Conservation (phyloP, 2,888 invertebrate genomes). For the Stictocephala bisonia region DNA sequence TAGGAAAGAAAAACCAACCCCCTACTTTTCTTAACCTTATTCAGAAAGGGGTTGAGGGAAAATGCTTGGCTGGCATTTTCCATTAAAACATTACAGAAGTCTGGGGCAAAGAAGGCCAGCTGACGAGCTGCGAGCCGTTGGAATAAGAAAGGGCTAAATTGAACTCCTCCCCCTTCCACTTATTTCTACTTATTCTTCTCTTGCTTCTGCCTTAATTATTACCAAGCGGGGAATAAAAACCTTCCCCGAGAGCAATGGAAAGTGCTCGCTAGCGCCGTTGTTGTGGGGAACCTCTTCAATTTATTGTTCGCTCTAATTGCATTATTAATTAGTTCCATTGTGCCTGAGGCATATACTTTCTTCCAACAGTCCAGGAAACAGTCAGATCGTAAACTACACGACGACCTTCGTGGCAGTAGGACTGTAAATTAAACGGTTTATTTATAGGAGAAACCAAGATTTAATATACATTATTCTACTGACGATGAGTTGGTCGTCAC, state of each 20-base stretch:
- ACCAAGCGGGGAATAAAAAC: conserved; percentile 16
- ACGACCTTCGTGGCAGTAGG: no score
- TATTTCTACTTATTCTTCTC: conserved; percentile 42
- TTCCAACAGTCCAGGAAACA: no score
- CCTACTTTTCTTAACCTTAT: no score
- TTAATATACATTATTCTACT: no score
- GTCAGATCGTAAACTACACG: no score
- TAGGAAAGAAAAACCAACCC: no score
- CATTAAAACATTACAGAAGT: conserved; percentile 45
- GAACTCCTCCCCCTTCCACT: conserved; percentile 19
- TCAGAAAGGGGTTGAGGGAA: neutral
- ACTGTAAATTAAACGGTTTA: no score
- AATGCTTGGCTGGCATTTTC: conserved; percentile 40
- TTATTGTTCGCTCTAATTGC: conserved; percentile 25
- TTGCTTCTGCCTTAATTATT: conserved; percentile 40
- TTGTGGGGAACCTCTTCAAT: neutral
- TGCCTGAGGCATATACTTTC: neutral
- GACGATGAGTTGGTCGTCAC: no score
- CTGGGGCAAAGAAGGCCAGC: conserved; percentile 33
- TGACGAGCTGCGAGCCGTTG: conserved; percentile 29
- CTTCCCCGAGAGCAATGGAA: neutral
- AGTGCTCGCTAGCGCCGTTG: neutral
- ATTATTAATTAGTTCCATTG: conserved; percentile 36
- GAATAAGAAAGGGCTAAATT: conserved; percentile 43
- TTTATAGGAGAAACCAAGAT: no score